Base-by-base conservation (phyloP, 2,113 vertebrate genomes). In the Baryphthengus martii region DNA sequence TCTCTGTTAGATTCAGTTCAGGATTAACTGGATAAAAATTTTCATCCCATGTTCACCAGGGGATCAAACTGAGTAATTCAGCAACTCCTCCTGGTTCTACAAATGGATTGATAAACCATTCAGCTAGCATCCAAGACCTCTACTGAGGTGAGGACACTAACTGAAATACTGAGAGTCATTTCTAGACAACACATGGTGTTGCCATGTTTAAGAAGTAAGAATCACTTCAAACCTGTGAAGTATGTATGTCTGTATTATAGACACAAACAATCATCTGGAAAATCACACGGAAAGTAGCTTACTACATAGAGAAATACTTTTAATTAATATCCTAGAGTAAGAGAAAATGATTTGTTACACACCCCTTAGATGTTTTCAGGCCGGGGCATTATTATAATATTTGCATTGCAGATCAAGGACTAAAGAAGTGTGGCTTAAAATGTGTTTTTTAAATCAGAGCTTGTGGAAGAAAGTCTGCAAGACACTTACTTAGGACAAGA, bases 311-410 rank as follows among this genome's bases (percentile, higher is more conserved):
- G 25, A 75, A 96, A 93, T 68, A 72, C 59, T 91, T 71, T 66
- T 79, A 94, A 97, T 93, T 95, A 91, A 90, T 96, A 94, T 23
- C 63, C 72, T 93, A 11, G 47, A 95, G 94, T n/a, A 28, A 70
- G 59, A 81, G 2, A 89, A 92, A 97, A 95, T 73, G 74, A 74
- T 93, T 94, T 90, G 45, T 96, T 94, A 95, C 75, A 90, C 25
- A 75, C 35, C 47, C n/a, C 39, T 80, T 83, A 56, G 50, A 85
- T 75, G 44, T 89, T 95, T 96, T 95, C 94, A 89, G 81, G 31
- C 52, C 76, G 89, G 25, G 1, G 31, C 40, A 95, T 80, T 82
- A 74, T 89, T 89, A 82, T 75, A 52, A 82, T 84, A 45, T 96
- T 95, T 93, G 68, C 44, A 86, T 44, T 91, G 52, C 74, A 95